These are phyloP conservation scores for Metopolophium dirhodum DNA, from an alignment of 1,140 invertebrate genomes.

Conservation along the genomic window DNA sequence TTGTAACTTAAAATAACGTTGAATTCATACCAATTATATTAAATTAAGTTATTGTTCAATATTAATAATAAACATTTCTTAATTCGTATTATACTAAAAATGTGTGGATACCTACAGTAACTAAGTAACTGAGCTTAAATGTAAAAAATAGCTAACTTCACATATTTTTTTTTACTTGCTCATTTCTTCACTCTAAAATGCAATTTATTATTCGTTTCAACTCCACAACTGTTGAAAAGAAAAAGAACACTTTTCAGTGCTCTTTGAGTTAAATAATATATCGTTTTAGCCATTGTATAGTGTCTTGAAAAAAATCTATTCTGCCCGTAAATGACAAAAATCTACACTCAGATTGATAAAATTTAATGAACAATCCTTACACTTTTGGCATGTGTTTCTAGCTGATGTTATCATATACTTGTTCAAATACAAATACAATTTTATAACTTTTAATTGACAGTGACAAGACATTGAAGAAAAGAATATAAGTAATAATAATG, in stretches of 20 bases:
- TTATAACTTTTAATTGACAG: not conserved
- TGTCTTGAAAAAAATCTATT: not conserved
- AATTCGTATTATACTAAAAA: not conserved
- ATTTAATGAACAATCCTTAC: not conserved
- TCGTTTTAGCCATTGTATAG: not conserved
- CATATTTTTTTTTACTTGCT: not conserved
- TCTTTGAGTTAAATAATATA: not conserved
- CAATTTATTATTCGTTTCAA: slow-evolving; percentile 27
- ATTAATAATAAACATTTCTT: not conserved
- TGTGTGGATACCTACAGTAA: not conserved
- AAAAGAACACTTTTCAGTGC: not conserved
- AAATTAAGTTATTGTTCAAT: not conserved
- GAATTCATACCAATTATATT: not conserved
- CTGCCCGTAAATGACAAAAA: not conserved
- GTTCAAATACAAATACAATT: not conserved
- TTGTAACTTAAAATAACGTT: not conserved
- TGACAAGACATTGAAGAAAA: not conserved
- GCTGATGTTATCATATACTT: not conserved
- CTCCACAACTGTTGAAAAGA: not conserved
- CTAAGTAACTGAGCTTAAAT: not conserved
- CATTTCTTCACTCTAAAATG: slow-evolving; percentile 11
- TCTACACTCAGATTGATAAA: not conserved
- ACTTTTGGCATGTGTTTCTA: not conserved
- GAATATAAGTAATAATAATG: not conserved
- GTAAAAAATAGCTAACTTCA: not conserved